phyloP scores from a whole-genome alignment of 2,888 invertebrate species.

The Drosophila fungiperda region DNA sequence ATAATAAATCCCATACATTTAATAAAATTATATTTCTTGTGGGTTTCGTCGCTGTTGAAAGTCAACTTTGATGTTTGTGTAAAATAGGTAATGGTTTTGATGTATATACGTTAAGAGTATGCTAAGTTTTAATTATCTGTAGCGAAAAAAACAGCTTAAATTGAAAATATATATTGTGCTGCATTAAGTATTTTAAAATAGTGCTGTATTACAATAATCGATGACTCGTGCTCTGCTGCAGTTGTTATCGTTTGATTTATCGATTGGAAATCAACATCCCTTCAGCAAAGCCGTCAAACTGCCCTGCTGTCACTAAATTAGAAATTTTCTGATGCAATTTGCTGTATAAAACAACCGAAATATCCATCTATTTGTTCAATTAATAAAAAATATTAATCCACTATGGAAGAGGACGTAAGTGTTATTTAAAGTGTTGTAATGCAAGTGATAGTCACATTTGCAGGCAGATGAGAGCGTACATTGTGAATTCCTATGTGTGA shows the following conservation, averaged over 20 bases:
- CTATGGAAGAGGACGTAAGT: slow-evolving; percentile 73
- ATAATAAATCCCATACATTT: not conserved
- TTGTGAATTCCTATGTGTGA: slow-evolving; percentile 39
- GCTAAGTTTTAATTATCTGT: not conserved
- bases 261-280: slow-evolving; percentile 34
- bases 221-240: not conserved
- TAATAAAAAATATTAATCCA: slow-evolving; percentile 18
- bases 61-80: not conserved
- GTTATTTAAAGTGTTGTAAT: not conserved
- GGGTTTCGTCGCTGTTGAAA: not conserved
- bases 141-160: not conserved
- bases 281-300: slow-evolving; percentile 31
- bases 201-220: slow-evolving; percentile 1
- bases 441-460: slow-evolving; percentile 5
- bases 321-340: slow-evolving; percentile 67
- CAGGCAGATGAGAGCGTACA: slow-evolving; percentile 14
- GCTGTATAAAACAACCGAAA: slow-evolving; percentile 22
- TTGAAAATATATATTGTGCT: not conserved
- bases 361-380: slow-evolving; percentile 12
- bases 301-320: slow-evolving; percentile 57
- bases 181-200: not conserved
- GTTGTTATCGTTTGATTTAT: slow-evolving; percentile 22
- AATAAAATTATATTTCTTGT: not conserved
- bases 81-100: not conserved
- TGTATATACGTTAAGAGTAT: not conserved